Conservation (phyloP, 2,113 vertebrate species). For the Mustelus asterias region DNA sequence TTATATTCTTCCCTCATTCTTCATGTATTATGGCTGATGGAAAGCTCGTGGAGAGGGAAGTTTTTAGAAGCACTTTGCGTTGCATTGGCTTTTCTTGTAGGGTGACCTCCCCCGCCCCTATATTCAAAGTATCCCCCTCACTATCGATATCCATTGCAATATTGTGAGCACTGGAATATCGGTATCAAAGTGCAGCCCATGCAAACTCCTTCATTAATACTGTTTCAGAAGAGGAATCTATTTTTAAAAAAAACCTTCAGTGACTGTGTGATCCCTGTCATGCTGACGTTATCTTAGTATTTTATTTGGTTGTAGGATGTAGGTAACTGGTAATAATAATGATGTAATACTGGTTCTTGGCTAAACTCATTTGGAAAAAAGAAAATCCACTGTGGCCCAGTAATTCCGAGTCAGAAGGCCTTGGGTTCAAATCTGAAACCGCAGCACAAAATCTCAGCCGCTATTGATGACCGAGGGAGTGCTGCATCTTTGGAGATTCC, state of each 20-base stretch:
- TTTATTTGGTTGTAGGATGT: not conserved
- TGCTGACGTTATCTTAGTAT: not conserved
- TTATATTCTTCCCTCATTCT: constrained; percentile 36
- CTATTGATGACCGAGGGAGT: not conserved
- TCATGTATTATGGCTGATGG: not conserved
- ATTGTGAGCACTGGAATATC: not conserved
- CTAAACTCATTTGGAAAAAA: not conserved
- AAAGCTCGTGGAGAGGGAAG: not conserved
- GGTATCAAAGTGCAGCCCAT: not conserved
- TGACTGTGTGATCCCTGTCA: not conserved
- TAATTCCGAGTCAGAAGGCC: too few relatives aligned
- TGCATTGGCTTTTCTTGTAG: not conserved
- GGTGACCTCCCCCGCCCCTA: not conserved
- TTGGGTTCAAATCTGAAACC: not conserved
- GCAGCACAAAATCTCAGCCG: not conserved
- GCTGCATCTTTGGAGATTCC: not conserved
- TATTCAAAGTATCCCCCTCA: not conserved
- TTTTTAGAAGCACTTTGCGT: not conserved
- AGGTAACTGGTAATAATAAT: not conserved
- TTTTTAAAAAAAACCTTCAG: not conserved
- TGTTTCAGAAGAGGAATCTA: not conserved
- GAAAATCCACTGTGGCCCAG: not conserved
- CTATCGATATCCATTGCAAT: not conserved
- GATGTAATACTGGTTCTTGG: not conserved
- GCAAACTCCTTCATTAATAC: not conserved